A percentile compares a stretch with the other conserved stretches of the same genome.
Evolutionary conservation across 2,888 invertebrate species (phyloP).

Genomic region (Dryobotodes eremita): DNA sequence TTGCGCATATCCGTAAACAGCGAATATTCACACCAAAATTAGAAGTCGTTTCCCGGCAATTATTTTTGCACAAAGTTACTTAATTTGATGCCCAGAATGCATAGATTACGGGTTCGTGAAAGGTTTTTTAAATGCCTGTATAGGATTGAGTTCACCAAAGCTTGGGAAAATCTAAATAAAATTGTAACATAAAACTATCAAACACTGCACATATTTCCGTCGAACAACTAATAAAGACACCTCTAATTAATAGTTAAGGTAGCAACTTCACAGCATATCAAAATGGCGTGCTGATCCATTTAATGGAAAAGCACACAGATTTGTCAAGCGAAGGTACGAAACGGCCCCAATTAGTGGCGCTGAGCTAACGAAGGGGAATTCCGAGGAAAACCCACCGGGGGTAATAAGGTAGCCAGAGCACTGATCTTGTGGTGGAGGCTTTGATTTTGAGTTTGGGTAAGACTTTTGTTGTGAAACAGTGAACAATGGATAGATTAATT

Average conservation of each 20-base stretch:
- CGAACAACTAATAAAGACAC: not conserved
- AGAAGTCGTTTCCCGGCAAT: too few relatives aligned
- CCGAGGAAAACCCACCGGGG: constrained; percentile 32
- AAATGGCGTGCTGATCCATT: constrained; percentile 53
- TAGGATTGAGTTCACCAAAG: not conserved
- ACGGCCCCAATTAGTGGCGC: constrained; percentile 59
- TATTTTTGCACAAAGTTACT: too few relatives aligned
- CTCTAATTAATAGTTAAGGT: constrained; percentile 26
- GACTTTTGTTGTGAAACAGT: not conserved
- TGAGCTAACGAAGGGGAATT: constrained; percentile 52
- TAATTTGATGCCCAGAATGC: too few relatives aligned
- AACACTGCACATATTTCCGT: not conserved
- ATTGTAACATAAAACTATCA: not conserved
- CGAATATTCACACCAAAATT: too few relatives aligned
- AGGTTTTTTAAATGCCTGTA: too few relatives aligned
- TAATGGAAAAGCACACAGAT: constrained; percentile 59
- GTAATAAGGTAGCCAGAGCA: constrained; percentile 40
- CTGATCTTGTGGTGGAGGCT: constrained; percentile 34
- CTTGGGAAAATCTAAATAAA: not conserved
- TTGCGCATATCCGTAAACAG: too few relatives aligned
- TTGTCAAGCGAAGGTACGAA: constrained; percentile 51
- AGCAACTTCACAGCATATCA: constrained; percentile 37
- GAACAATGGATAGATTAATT: not conserved
- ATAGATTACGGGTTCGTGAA: too few relatives aligned
- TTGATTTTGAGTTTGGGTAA: constrained; percentile 26